Evolutionary conservation across 2,888 invertebrate genomes (phyloP).

Genomic region (Leptarthrus brevirostris): DNA sequence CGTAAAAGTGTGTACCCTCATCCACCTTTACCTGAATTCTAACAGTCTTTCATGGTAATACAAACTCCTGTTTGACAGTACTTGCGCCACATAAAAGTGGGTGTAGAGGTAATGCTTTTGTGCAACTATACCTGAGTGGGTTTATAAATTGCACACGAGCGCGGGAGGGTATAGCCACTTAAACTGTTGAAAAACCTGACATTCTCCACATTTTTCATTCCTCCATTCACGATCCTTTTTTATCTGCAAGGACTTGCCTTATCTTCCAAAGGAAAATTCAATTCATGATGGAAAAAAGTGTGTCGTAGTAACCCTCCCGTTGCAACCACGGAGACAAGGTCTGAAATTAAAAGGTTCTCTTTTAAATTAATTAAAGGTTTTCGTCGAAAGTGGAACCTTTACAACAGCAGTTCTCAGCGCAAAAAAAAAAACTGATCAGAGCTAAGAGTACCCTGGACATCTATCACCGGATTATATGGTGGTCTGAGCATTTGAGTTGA

Average conservation of each 20-base stretch:
- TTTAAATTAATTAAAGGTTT: conserved; percentile 28
- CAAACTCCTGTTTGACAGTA: too few species aligned
- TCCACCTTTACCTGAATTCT: background rate
- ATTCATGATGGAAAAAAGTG: conserved; percentile 1
- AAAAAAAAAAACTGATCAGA: background rate
- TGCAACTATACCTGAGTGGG: conserved; percentile 1
- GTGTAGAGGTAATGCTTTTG: conserved; percentile 12
- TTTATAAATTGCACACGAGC: background rate
- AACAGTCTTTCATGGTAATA: background rate
- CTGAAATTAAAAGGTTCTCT: conserved; percentile 39
- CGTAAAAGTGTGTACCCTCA: conserved; percentile 11
- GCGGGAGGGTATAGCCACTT: background rate
- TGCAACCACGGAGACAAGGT: conserved; percentile 22
- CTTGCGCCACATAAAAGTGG: too few species aligned
- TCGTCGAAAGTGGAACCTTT: background rate
- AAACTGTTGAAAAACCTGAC: background rate
- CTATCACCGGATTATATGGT: background rate
- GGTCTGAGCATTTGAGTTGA: background rate
- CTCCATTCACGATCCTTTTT: background rate
- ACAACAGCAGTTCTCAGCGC: background rate
- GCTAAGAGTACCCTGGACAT: background rate
- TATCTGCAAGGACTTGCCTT: background rate
- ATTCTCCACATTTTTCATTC: background rate
- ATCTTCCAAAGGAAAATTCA: background rate
- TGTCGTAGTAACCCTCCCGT: background rate